Base-by-base conservation (phyloP, 2,113 vertebrate species). In the Amblyornis subalaris region DNA sequence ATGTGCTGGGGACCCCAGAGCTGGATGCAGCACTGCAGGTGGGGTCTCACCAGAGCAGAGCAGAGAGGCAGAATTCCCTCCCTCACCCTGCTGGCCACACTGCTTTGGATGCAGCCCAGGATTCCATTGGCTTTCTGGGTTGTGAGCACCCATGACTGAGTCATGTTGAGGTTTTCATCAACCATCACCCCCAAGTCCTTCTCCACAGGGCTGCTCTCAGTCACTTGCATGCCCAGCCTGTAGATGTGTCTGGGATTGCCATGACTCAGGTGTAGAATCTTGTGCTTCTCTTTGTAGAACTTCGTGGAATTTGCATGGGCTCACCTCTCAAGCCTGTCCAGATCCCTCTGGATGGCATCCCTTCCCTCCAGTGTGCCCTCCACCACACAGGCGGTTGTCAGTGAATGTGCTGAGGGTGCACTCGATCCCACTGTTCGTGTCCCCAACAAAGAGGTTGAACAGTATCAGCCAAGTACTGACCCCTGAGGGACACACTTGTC, bases 121-220 rank as follows among this genome's bases (percentile, higher is more conserved):
- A 36, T 29, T n/a, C 0, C 0, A 4, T 33, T 74, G 83, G 31
- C 21, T 44, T 6, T 75, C 53, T 58, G 61, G 51, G 53, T 44
- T 50, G 18, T 0, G 0, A 26, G 17, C 2, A 9, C 48, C 1
- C 38, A 5, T 6, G 3, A 2, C 50, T 6, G 8, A 2, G 14
- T 73, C 12, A n/a, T 0, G 1, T 6, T 14, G 69, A 64, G 8
- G 22, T 73, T 51, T 64, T 38, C 28, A 38, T 38, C 48, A 54
- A 0, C n/a, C 17, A 18, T 71, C 28, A 47, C 14, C 9, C 22
- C n/a, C 23, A n/a, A 11, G 22, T 47, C 24, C 24, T 48, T 57
- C 40, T 65, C 29, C 16, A 9, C 40, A 47, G 58, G 12, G 42
- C 40, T 47, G 19, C 58, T 74, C 10, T 65, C 40, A 55, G 2